Evolutionary conservation across 2,888 invertebrate species (phyloP), one percentile per base, ranked within the genome.

Genomic region (Chironomus tentans): DNA sequence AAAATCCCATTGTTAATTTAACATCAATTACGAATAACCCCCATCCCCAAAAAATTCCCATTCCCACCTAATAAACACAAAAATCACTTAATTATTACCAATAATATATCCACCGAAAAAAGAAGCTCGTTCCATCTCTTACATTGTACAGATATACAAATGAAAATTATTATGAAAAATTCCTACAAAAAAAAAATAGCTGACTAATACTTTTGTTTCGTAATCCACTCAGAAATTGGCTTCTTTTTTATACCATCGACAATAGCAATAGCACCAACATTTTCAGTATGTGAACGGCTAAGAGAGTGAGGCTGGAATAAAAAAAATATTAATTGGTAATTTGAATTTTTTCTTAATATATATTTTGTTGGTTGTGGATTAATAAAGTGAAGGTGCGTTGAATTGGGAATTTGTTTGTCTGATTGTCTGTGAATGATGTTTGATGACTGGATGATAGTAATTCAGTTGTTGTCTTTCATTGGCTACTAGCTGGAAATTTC

Each of bases 181-280:
- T 56, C 56, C 56, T 15, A n/a, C 15, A 21, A 22, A 62, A 65
- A 56, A 56, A 15, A 65, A 65, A 65, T 22, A 65, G 65, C 65
- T 65, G 65, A 65, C 21, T 65, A 47, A 70, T 70, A 47, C 48
- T 13, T 38, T 48, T 70, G 47, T 70, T 70, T 70, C 70, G 10
- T 70, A 70, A 70, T 70, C 70, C 50, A 48, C 70, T 70, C 47
- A 70, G 47, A 70, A 68, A 68, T 68, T 68, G 68, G 38, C 68
- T 68, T 28, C 15, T 46, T 38, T 68, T 68, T 7, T 28, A 6
- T 18, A 22, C 18, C 65, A 38, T 38, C 38, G 38, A 38, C 38
- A 38, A 38, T 38, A 38, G 38, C 38, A 38, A 38, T 38, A 38
- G 38, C 38, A 38, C 38, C 38, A 38, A 38, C 38, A 38, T 38